Conservation (phyloP, 2,888 invertebrate species). For the Parochlus steinenii region DNA sequence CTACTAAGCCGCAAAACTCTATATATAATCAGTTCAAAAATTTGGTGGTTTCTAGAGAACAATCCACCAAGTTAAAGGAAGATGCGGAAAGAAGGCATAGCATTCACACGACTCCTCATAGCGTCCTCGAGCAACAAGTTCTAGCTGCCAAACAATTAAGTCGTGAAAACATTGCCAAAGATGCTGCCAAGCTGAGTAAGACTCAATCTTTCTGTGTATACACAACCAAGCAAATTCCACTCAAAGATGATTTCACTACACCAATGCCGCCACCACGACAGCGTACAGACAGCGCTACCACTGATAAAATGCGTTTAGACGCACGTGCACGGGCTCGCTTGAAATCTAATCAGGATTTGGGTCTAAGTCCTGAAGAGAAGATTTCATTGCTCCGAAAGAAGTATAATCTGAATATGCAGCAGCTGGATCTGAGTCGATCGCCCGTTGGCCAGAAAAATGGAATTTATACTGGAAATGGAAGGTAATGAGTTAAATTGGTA, state of each 20-base stretch:
- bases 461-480: constrained; percentile 1
- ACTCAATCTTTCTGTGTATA: constrained; percentile 24
- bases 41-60: constrained; percentile 1
- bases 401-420: constrained; percentile 22
- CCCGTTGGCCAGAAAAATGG: background rate
- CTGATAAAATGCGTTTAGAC: constrained; percentile 43
- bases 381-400: constrained; percentile 35
- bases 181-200: constrained; percentile 23
- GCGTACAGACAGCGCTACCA: constrained; percentile 24
- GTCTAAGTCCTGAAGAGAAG: constrained; percentile 52
- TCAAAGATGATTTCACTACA: constrained; percentile 29
- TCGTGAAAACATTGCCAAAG: constrained; percentile 7
- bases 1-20: background rate
- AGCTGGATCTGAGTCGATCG: no score
- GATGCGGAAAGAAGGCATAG: constrained; percentile 2
- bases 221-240: constrained; percentile 10
- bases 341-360: constrained; percentile 56
- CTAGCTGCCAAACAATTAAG: no score
- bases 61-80: background rate
- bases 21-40: no score
- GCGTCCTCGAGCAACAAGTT: no score
- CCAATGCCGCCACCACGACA: constrained; percentile 35
- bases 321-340: constrained; percentile 46
- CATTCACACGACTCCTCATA: no score
- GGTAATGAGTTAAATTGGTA: no score